Conservation (phyloP, 2,888 invertebrate genomes). For the Panzeria rudis region DNA sequence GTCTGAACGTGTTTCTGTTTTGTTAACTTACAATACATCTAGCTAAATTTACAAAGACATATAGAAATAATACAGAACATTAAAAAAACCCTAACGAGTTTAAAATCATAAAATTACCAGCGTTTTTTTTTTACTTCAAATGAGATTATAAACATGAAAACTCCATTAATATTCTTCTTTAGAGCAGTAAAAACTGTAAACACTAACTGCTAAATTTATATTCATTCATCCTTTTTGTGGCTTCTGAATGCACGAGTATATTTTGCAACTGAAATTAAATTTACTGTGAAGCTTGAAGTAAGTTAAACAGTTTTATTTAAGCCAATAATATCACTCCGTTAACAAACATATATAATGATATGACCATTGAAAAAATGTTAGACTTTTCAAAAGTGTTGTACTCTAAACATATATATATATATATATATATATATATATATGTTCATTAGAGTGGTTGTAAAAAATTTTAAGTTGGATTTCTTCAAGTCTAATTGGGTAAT, state of each 20-base stretch:
- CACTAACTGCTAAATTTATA: constrained; percentile 26
- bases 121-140: constrained; percentile 63
- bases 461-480: too few relatives aligned
- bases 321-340: background rate
- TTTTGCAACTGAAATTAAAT: constrained; percentile 9
- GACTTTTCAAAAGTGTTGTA: too few relatives aligned
- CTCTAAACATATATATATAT: too few relatives aligned
- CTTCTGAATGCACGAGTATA: background rate
- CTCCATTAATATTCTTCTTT: constrained; percentile 74
- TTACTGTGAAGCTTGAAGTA: constrained; percentile 12
- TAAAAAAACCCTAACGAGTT: constrained; percentile 39
- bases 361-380: too few relatives aligned
- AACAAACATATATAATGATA: background rate
- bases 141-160: constrained; percentile 76
- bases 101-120: constrained; percentile 58
- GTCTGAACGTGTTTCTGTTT: background rate
- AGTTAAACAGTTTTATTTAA: background rate
- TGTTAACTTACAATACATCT: constrained; percentile 37
- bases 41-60: background rate
- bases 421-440: too few relatives aligned
- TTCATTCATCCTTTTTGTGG: constrained; percentile 3
- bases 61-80: background rate
- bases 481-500: too few relatives aligned
- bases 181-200: constrained; percentile 21
- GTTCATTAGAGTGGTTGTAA: too few relatives aligned